Percentiles rank a stretch among this genome's conserved stretches.
These are phyloP conservation scores for Ethmia dodecea DNA, from an alignment of 2,888 invertebrate genomes.

Conservation along the genomic window DNA sequence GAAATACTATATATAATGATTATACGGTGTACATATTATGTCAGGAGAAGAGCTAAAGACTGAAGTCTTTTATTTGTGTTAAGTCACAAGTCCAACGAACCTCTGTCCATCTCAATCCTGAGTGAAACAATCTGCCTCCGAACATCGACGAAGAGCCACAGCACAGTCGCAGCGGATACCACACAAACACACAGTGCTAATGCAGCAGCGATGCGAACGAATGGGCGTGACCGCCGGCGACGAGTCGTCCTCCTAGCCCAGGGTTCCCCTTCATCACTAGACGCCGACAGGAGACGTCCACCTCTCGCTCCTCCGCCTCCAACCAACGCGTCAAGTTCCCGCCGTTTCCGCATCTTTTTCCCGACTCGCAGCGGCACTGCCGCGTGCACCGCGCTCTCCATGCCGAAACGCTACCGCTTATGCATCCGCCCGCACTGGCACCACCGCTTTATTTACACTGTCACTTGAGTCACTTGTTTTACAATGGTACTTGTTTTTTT, in stretches of 20 bases:
- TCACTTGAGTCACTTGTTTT: constrained; percentile 28
- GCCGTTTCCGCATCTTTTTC: constrained; percentile 87
- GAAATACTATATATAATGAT: too few species aligned
- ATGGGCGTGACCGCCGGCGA: constrained; percentile 65
- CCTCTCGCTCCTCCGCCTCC: constrained; percentile 68
- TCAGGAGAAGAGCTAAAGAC: too few species aligned
- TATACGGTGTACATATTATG: too few species aligned
- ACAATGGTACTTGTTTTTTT: too few species aligned
- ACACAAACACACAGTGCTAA: constrained; percentile 80
- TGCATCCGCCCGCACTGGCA: constrained; percentile 46
- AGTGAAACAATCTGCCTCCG: constrained; percentile 81
- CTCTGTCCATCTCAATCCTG: constrained; percentile 81
- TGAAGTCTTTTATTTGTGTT: too few species aligned
- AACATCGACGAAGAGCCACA: constrained; percentile 83
- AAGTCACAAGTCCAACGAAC: too few species aligned
- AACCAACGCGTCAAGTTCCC: constrained; percentile 85
- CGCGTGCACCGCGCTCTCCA: constrained; percentile 78
- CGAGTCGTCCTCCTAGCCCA: constrained; percentile 57
- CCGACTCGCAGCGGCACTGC: constrained; percentile 80
- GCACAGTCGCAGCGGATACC: constrained; percentile 80
- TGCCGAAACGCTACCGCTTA: constrained; percentile 55
- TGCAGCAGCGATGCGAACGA: constrained; percentile 78
- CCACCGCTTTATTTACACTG: constrained; percentile 28
- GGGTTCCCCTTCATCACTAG: constrained; percentile 77
- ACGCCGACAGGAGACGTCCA: constrained; percentile 79